phyloP scores from a whole-genome alignment of 2,888 invertebrate species.

The Helicoverpa assulta region DNA sequence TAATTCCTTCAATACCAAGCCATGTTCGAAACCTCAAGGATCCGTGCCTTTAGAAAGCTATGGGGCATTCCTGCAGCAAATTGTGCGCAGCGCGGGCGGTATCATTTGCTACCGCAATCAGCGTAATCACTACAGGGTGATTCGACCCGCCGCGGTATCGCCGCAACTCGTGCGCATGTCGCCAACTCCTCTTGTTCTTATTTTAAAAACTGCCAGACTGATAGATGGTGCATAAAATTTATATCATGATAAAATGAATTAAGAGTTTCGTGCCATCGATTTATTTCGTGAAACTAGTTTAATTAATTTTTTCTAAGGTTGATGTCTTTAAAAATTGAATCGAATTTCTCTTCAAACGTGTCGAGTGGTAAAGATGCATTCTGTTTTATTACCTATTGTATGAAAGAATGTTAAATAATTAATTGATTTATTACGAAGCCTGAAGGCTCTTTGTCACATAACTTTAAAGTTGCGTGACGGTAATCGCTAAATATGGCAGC shows the following conservation, averaged over 20 bases:
- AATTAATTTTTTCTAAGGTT: slow-evolving; percentile 1
- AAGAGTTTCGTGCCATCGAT: background rate
- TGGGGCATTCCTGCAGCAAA: slow-evolving; percentile 42
- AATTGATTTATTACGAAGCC: background rate
- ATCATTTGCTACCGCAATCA: slow-evolving; percentile 66
- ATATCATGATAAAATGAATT: background rate
- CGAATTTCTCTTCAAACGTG: background rate
- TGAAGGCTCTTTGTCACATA: background rate
- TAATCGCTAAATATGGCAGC: background rate
- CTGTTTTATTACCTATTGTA: background rate
- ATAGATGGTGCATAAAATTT: background rate
- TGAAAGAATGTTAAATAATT: background rate
- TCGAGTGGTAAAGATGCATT: background rate
- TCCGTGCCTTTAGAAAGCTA: slow-evolving; percentile 42
- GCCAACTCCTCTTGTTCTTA: slow-evolving; percentile 23
- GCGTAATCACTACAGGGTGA: slow-evolving; percentile 61
- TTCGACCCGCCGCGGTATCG: slow-evolving; percentile 46
- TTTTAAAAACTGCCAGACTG: slow-evolving; percentile 3
- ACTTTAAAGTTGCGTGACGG: background rate
- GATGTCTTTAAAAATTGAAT: background rate
- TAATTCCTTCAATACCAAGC: background rate
- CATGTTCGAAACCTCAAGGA: slow-evolving; percentile 25
- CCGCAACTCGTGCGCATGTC: slow-evolving; percentile 55
- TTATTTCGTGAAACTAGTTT: background rate
- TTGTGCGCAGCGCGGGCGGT: slow-evolving; percentile 50